Percentiles rank a stretch among this genome's conserved stretches.
Conservation (phyloP, 2,797 vertebrate genomes). For the Stomatorhinus walkeri region DNA sequence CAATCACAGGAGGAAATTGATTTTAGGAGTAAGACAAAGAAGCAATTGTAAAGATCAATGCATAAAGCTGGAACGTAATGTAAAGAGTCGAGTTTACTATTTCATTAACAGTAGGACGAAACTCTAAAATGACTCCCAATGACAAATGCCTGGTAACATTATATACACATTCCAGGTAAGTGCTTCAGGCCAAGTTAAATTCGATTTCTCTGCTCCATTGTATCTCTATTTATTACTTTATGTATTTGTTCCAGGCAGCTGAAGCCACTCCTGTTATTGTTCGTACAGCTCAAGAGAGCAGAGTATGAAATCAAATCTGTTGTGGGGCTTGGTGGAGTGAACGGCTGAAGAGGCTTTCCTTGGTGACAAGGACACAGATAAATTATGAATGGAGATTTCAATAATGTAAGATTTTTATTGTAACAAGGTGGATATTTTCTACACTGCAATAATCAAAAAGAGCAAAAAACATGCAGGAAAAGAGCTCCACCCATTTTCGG, state of each 20-base stretch:
- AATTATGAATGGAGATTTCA: constrained; percentile 28
- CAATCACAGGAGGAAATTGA: constrained; percentile 48
- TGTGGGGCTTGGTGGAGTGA: constrained; percentile 9
- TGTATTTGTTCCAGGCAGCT: constrained; percentile 48
- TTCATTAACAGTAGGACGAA: constrained; percentile 53
- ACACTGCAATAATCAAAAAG: neutral
- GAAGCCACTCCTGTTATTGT: constrained; percentile 35
- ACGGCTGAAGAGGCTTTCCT: constrained; percentile 28
- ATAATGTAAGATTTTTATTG: neutral
- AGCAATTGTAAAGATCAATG: constrained; percentile 50
- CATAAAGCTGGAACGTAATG: constrained; percentile 42
- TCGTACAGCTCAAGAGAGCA: constrained; percentile 33
- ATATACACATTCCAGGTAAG: constrained; percentile 52
- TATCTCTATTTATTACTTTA: constrained; percentile 54
- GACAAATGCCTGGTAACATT: constrained; percentile 49
- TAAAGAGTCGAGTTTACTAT: constrained; percentile 45
- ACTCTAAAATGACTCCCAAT: constrained; percentile 44
- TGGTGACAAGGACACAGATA: constrained; percentile 6
- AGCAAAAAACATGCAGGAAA: neutral
- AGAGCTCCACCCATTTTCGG: neutral
- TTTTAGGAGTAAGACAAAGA: constrained; percentile 53
- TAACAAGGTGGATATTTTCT: neutral
- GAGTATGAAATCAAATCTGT: constrained; percentile 34
- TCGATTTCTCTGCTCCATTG: constrained; percentile 51
- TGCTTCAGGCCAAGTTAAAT: constrained; percentile 50